Evolutionary conservation across 2,888 invertebrate genomes (phyloP).

Genomic region (Muschampia plurimacula): DNA sequence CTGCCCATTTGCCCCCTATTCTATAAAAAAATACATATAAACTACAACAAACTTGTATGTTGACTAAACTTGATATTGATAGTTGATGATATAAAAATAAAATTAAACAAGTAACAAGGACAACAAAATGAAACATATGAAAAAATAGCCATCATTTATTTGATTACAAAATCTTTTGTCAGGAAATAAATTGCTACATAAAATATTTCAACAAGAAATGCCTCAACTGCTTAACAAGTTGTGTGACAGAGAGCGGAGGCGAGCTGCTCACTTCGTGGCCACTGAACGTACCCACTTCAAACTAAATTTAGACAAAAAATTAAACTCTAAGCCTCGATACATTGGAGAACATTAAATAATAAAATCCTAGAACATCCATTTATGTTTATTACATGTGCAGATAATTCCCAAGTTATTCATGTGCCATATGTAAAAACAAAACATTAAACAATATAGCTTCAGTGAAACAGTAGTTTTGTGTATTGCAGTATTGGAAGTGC

Average conservation of each 20-base stretch:
- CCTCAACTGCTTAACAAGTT: conserved; percentile 61
- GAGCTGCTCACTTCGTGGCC: conserved; percentile 14
- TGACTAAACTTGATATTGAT: too few relatives aligned
- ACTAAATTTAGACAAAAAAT: conserved; percentile 41
- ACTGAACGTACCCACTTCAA: conserved; percentile 13
- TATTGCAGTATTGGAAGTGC: conserved; percentile 1
- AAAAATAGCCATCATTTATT: conserved; percentile 82
- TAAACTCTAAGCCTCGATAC: conserved; percentile 46
- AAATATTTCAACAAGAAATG: conserved; percentile 79
- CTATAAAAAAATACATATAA: too few relatives aligned
- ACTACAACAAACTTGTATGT: too few relatives aligned
- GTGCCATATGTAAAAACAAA: background rate
- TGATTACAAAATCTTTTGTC: conserved; percentile 82
- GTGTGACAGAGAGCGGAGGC: conserved; percentile 39
- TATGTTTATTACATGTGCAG: conserved; percentile 43
- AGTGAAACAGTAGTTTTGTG: conserved; percentile 5
- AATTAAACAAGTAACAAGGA: background rate
- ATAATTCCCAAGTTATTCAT: conserved; percentile 28
- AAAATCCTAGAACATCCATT: conserved; percentile 43
- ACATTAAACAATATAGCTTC: background rate
- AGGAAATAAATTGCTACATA: conserved; percentile 82
- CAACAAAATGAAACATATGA: conserved; percentile 47
- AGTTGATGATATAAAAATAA: too few relatives aligned
- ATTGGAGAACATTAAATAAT: conserved; percentile 43
- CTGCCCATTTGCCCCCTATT: too few relatives aligned